These are phyloP conservation scores for Folsomia manolachei DNA, from an alignment of 2,888 invertebrate species.

Conservation along the genomic window DNA sequence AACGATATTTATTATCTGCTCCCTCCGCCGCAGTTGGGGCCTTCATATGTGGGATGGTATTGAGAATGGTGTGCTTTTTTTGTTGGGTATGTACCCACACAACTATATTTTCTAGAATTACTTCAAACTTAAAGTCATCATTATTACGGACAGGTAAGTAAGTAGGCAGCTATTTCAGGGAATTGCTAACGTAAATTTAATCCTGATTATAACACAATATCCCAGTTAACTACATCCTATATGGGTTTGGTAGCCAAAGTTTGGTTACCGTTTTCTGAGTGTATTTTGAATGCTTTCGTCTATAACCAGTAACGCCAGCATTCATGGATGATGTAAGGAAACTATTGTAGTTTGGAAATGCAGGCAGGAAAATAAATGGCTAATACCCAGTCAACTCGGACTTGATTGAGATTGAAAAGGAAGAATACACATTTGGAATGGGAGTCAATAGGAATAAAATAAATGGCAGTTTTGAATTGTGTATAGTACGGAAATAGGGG, in stretches of 20 bases:
- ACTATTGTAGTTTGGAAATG: too few species aligned
- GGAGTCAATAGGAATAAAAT: neutral
- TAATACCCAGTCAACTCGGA: neutral
- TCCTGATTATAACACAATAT: too few species aligned
- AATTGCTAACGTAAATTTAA: too few species aligned
- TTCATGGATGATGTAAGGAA: neutral
- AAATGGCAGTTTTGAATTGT: neutral
- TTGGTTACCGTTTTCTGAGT: too few species aligned
- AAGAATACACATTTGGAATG: neutral
- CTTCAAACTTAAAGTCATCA: neutral
- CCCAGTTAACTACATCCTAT: too few species aligned
- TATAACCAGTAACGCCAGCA: too few species aligned
- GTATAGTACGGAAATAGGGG: neutral
- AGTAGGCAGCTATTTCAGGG: too few species aligned
- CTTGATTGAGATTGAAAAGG: neutral
- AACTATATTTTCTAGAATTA: neutral
- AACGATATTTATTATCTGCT: slow-evolving; percentile 6
- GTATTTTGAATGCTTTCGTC: too few species aligned
- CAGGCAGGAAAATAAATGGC: neutral
- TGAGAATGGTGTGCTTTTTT: too few species aligned
- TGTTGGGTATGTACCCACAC: neutral
- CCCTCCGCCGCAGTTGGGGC: neutral
- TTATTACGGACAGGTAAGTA: too few species aligned
- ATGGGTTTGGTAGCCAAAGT: too few species aligned
- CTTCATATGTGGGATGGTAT: too few species aligned